A percentile compares a stretch with the other conserved stretches of the same genome.
Evolutionary conservation across 1,140 invertebrate species (phyloP).

Genomic region (Papilio glaucus): DNA sequence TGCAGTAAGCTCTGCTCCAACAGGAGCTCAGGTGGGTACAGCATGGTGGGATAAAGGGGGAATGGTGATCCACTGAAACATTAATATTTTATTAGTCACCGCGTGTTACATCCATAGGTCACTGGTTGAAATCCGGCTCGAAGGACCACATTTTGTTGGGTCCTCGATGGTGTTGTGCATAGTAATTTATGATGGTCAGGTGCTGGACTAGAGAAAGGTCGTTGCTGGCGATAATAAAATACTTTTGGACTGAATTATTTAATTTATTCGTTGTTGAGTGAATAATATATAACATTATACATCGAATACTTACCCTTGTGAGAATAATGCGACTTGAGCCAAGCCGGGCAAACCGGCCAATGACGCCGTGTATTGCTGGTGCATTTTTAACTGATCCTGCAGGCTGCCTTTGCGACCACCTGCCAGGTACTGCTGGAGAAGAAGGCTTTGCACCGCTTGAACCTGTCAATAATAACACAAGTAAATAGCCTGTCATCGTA

Average conservation of each 20-base stretch:
- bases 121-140: too few species aligned
- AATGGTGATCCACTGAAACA: conserved; percentile 73
- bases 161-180: too few species aligned
- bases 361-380: conserved; percentile 75
- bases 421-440: conserved; percentile 79
- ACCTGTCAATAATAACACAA: conserved; percentile 58
- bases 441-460: conserved; percentile 80
- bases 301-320: conserved; percentile 70
- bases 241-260: too few species aligned
- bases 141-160: too few species aligned
- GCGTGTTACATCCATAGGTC: too few species aligned
- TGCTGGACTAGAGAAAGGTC: too few species aligned
- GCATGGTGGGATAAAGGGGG: conserved; percentile 79
- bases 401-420: conserved; percentile 73
- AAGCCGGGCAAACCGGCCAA: conserved; percentile 74
- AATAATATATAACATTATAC: too few species aligned
- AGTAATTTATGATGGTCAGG: too few species aligned
- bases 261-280: too few species aligned
- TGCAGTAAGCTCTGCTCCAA: conserved; percentile 78
- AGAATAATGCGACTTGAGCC: conserved; percentile 77
- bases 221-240: too few species aligned
- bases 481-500: too few species aligned
- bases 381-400: conserved; percentile 81
- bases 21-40: conserved; percentile 80
- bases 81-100: too few species aligned